These are phyloP conservation scores for Schizopygopsis malacanthus DNA, from an alignment of 2,797 vertebrate genomes.

Conservation along the genomic window DNA sequence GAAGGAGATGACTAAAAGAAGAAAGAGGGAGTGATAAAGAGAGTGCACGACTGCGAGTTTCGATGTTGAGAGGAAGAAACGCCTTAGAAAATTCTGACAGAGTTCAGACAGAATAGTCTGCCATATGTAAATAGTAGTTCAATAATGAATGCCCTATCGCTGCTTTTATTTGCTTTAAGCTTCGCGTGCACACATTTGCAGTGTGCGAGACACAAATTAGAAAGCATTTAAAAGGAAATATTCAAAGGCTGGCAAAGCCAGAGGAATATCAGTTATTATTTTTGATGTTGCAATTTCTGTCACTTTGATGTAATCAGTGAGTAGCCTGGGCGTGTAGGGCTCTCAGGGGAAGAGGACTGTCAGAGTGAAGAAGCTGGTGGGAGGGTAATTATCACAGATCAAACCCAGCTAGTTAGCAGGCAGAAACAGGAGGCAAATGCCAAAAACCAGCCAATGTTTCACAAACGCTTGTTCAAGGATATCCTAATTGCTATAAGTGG, in stretches of 20 bases:
- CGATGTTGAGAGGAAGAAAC: constrained; percentile 61
- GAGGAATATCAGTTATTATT: constrained; percentile 88
- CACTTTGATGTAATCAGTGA: constrained; percentile 85
- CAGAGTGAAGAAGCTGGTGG: constrained; percentile 87
- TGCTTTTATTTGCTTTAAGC: constrained; percentile 88
- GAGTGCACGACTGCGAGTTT: constrained; percentile 56
- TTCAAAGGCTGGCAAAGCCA: constrained; percentile 81
- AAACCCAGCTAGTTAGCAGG: constrained; percentile 90
- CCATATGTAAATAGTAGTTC: constrained; percentile 82
- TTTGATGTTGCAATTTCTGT: constrained; percentile 90
- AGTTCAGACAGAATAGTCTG: constrained; percentile 81
- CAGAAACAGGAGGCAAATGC: constrained; percentile 88
- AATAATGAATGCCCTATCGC: constrained; percentile 83
- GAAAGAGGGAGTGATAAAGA: constrained; percentile 60
- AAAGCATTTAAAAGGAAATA: constrained; percentile 88
- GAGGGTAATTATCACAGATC: constrained; percentile 97
- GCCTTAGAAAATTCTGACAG: constrained; percentile 65
- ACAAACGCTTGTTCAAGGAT: constrained; percentile 99
- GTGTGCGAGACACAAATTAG: constrained; percentile 82
- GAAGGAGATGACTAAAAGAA: constrained; percentile 35
- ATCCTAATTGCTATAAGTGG: constrained; percentile 99
- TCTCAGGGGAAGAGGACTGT: constrained; percentile 85
- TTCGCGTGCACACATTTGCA: constrained; percentile 75
- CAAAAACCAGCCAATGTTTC: constrained; percentile 92
- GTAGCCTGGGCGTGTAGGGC: constrained; percentile 80